Conservation (phyloP, 2,888 invertebrate species). For the Eupithecia inturbata region DNA sequence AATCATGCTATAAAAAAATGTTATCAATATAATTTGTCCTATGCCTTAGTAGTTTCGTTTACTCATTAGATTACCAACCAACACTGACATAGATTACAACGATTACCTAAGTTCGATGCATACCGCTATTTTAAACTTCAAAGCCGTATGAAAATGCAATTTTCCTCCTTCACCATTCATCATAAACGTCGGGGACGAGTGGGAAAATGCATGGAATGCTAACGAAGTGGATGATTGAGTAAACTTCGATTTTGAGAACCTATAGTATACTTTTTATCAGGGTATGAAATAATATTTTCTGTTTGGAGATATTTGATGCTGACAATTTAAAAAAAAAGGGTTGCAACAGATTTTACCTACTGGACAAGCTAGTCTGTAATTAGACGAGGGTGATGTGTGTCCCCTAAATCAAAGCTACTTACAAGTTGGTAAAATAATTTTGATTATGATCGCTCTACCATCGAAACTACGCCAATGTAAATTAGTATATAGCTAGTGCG, state of each 20-base stretch:
- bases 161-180: constrained; percentile 18
- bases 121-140: background rate
- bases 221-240: constrained; percentile 38
- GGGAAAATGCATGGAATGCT: constrained; percentile 34
- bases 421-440: too few species aligned
- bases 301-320: background rate
- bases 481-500: background rate
- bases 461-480: background rate
- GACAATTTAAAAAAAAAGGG: background rate
- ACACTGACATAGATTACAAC: too few species aligned
- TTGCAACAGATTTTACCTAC: background rate
- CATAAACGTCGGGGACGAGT: constrained; percentile 19
- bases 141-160: constrained; percentile 3
- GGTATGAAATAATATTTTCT: background rate
- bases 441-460: background rate
- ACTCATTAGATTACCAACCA: background rate
- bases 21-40: too few species aligned
- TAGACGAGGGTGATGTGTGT: background rate
- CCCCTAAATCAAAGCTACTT: too few species aligned
- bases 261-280: background rate
- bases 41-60: background rate
- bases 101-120: background rate
- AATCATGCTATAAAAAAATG: too few species aligned
- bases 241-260: constrained; percentile 22
- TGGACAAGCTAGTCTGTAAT: background rate